phyloP scores from a whole-genome alignment of 2,113 vertebrate species.

The Anseranas semipalmata region DNA sequence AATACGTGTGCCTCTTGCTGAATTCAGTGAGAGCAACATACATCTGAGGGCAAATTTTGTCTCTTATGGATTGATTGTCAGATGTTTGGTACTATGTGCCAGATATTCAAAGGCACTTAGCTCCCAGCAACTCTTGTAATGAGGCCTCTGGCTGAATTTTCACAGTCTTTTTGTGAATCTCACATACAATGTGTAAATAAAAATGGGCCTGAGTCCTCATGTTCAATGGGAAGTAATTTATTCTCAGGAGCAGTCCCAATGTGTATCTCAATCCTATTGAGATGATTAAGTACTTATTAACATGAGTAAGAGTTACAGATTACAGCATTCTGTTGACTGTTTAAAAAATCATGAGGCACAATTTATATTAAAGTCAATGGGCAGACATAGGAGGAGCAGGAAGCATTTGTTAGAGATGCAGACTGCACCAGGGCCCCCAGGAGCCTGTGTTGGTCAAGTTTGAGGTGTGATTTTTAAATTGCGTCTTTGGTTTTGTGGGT shows the following conservation, averaged over 20 bases:
- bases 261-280: conserved; percentile 26
- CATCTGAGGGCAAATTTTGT: conserved; percentile 6
- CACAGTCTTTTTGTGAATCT: conserved; percentile 34
- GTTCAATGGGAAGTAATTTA: conserved; percentile 28
- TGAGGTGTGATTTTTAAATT: conserved; percentile 28
- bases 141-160: conserved; percentile 29
- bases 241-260: conserved; percentile 13
- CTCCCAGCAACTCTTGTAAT: background rate
- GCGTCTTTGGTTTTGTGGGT: background rate
- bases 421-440: background rate
- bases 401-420: background rate
- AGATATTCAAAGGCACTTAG: background rate
- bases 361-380: background rate
- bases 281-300: conserved; percentile 44
- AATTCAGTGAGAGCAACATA: background rate
- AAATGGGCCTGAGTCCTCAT: background rate
- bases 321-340: conserved; percentile 7
- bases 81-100: background rate
- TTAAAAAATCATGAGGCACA: background rate
- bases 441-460: background rate
- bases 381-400: background rate
- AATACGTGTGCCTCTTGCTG: background rate
- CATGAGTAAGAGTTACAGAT: conserved; percentile 29
- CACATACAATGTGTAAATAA: conserved; percentile 39
- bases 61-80: conserved; percentile 3